Base-by-base conservation (phyloP, 2,797 vertebrate genomes). In the Chromobotia macracanthus region DNA sequence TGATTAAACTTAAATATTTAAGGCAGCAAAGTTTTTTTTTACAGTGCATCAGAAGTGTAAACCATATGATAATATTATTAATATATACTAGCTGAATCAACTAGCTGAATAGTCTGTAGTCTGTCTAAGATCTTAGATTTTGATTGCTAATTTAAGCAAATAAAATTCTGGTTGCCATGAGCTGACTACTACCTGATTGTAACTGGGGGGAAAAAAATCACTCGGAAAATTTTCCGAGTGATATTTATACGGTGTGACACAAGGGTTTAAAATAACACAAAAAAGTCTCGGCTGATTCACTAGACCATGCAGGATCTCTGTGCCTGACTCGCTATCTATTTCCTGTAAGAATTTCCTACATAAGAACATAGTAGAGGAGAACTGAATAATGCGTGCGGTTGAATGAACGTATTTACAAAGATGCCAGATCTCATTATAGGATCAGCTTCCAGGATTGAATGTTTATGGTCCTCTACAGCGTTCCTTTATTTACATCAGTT, bases 311-410 rank as follows among this genome's bases (percentile, higher is more conserved):
- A 70, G 66, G 60, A 69, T 55, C 51, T 61, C 58, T 77, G 65
- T 19, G 23, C 31, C 58, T 76, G 73, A 16, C 53, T 19, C 28
- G 4, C 15, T 41, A 16, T 53, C 15, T 58, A 50, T 58, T 31
- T 70, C 48, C 19, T 72, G 35, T 53, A 28, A 46, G 5, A 19
- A 23, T 72, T 46, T 68, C 53, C 53, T 68, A 53, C 35, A 73
- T 80, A 35, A 55, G 46, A 46, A 61, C 73, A 48, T 18, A n/a
- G 51, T 63, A 60, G 53, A 75, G 25, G 61, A 83, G 16, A 73
- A 46, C 61, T 63, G 44, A 56, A 64, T 72, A 66, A 1, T 67
- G 21, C 51, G 61, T 72, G 64, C 61, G 53, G 72, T n/a, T 83
- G 77, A 80, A 63, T 63, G n/a, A 53, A 44, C 65, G 55, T 28